phyloP scores from a whole-genome alignment of 2,888 invertebrate species.

The Atherix ibis region DNA sequence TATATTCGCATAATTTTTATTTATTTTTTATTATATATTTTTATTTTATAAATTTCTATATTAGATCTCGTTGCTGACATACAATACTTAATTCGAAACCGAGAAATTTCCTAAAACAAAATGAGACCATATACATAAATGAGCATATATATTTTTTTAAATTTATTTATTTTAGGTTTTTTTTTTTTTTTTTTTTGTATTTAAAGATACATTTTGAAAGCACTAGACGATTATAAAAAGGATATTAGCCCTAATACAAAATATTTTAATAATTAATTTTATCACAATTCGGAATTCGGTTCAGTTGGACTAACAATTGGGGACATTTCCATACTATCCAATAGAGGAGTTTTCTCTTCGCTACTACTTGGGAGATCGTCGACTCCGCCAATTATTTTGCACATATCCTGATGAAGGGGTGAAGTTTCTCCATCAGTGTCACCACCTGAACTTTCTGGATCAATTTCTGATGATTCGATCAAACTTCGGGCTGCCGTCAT shows the following conservation, averaged over 20 bases:
- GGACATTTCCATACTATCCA: conserved; percentile 33
- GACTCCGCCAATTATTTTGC: conserved; percentile 18
- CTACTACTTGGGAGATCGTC: conserved; percentile 17
- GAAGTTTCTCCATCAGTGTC: conserved; percentile 19
- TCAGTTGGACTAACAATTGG: conserved; percentile 32
- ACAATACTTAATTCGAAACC: no score
- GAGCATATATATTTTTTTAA: not conserved
- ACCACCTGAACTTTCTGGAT: no score
- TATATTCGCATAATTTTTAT: no score
- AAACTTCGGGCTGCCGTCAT: conserved; percentile 7
- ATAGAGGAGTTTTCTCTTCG: conserved; percentile 32
- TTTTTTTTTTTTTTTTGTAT: no score
- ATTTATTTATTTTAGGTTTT: not conserved
- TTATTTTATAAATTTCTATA: not conserved
- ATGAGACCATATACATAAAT: not conserved
- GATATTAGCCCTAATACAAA: not conserved
- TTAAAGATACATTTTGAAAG: not conserved
- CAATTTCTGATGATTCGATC: conserved; percentile 9
- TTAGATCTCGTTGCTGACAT: no score
- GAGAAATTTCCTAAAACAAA: no score
- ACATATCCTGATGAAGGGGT: conserved; percentile 18
- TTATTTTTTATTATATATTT: not conserved
- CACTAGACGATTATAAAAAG: not conserved
- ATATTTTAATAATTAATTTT: no score
- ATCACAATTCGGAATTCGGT: conserved; percentile 16